Evolutionary conservation across 1,140 invertebrate species (phyloP), one percentile per base, ranked within the genome.

Genomic region (Anoplolepis gracilipes): DNA sequence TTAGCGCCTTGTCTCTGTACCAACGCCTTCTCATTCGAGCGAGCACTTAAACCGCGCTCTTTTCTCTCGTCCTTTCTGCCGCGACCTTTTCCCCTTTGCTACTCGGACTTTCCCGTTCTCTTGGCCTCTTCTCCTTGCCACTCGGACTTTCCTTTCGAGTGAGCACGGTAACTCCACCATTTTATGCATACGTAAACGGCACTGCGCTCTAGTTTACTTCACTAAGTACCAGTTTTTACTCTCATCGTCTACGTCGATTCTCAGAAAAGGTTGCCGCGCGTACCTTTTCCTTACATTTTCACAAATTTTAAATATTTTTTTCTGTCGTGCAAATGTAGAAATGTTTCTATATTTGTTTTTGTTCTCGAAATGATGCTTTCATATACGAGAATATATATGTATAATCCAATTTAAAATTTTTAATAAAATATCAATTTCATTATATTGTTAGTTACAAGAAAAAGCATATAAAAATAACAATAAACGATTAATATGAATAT

Each of bases 131-230:
- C 87, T 81, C 77, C 86, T 53, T 77, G 70, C 88, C 69, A 79
- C 72, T 90, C 78, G 49, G 49, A 46, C 28, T 78, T 33, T 53
- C 61, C 39, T 78, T 64, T 39, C 76, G 55, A 42, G 84, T 62
- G 4, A 67, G 62, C 28, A 42, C n/a, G 73, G 39, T 75, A 72
- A 78, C 49, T 57, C 76, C 75, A 87, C 88, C 88, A 87, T 92
- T 92, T 91, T 87, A 87, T 88, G 90, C 89, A 92, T 92, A 88
- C 90, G 91, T 92, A 92, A 93, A 92, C 85, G 89, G 81, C 76
- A 62, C 78, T 86, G 86, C 87, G 90, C 89, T 93, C 91, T 92
- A 91, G 87, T 91, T 91, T 88, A 89, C 86, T 88, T 69, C n/a
- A 76, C 90, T 91, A 92, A 92, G 89, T 91, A 89, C 90, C 86